Percentiles rank a stretch among this genome's conserved stretches.
Conservation (phyloP, 2,797 vertebrate species). For the Danio kyathit region DNA sequence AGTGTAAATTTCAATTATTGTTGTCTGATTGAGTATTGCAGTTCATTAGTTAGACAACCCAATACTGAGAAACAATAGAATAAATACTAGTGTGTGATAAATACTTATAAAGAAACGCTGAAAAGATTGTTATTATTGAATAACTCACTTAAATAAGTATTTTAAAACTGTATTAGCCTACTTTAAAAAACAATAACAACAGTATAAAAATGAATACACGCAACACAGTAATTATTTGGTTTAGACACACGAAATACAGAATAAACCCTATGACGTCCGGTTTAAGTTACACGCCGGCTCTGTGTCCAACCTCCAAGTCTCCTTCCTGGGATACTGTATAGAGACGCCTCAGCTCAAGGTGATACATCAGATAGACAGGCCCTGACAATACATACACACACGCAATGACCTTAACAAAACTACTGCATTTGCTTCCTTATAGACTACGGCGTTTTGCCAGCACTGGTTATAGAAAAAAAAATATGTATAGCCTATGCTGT, state of each 20-base stretch:
- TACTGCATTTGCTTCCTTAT: neutral
- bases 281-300: constrained; percentile 69
- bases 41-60: neutral
- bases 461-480: neutral
- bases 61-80: neutral
- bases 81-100: neutral
- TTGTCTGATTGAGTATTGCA: neutral
- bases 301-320: constrained; percentile 77
- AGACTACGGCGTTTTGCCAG: neutral
- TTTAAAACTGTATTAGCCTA: neutral
- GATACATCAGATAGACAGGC: constrained; percentile 61
- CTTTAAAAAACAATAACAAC: too few species aligned
- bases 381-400: constrained; percentile 38
- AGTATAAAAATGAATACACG: too few species aligned
- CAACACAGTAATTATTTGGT: neutral
- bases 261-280: constrained; percentile 54
- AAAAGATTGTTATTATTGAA: neutral
- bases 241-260: constrained; percentile 24
- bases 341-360: constrained; percentile 69
- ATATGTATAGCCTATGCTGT: neutral
- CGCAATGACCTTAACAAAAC: constrained; percentile 35
- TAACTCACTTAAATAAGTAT: neutral
- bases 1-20: neutral
- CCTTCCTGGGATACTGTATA: constrained; percentile 69
- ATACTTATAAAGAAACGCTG: neutral